Evolutionary conservation across 2,797 vertebrate species (phyloP), one percentile per base, ranked within the genome.

Genomic region (Fratercula arctica): DNA sequence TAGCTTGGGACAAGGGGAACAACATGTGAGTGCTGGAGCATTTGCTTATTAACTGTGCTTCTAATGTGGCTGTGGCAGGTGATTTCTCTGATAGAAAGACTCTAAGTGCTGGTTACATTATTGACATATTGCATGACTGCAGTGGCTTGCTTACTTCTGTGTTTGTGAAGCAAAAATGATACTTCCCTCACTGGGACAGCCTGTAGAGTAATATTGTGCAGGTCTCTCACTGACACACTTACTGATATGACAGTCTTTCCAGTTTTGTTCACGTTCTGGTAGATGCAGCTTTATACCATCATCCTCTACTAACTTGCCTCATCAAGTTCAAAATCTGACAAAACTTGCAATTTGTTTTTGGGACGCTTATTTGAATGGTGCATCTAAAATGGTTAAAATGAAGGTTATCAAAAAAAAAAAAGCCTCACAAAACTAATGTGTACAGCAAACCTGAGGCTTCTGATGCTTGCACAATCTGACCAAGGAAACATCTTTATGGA

Each of bases 1-100:
- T 56, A 46, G 9, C 6, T 28, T 1, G 1, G 20, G 12, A 4
- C 0, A 10, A 8, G 13, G 28, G 13, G 11, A 43, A 17, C 3
- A 39, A 13, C 17, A 13, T 50, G 41, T 69, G 11, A 51, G 16
- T 69, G 18, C 20, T 76, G 46, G 64, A 76, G 37, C 16, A 12
- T 24, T 51, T 64, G 5, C 2, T 51, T 77, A 16, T 70, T 20
- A 83, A 31, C 43, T 29, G 10, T 63, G 25, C 28, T 6, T 67
- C 16, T 9, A 29, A 46, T 8, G 3, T 50, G 43, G 7, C 19
- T 23, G 12, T 64, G 24, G 41, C 16, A n/a, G 43, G 8, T 64
- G 29, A 28, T n/a, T 59, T 67, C 37, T 89, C 8, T 31, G 28
- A 16, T 35, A 23, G 41, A 77, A 11, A 2, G 5, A 4, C 5